A percentile compares a stretch with the other conserved stretches of the same genome.
phyloP scores from a whole-genome alignment of 2,113 vertebrate species.

The Mus pahari region DNA sequence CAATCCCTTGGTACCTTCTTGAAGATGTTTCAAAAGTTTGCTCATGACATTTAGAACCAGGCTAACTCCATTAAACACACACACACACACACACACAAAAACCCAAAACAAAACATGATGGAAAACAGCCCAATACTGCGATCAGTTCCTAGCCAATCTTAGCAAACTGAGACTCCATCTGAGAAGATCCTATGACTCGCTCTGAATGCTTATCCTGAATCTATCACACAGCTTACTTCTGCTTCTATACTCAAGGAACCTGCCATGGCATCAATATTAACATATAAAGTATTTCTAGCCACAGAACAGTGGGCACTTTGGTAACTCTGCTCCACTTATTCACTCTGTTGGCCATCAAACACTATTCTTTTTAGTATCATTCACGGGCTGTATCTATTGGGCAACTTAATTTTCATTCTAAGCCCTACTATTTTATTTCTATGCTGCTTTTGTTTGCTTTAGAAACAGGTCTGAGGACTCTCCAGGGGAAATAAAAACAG shows the following conservation, averaged over 20 bases:
- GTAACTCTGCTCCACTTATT: constrained; percentile 18
- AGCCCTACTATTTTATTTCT: constrained; percentile 66
- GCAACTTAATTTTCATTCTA: constrained; percentile 66
- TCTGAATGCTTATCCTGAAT: background rate
- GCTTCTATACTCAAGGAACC: background rate
- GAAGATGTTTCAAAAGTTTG: constrained; percentile 81
- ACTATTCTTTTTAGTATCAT: background rate
- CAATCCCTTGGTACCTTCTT: constrained; percentile 79
- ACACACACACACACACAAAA: too few relatives aligned
- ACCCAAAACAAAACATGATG: background rate
- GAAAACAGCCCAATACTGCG: background rate
- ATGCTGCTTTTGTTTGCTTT: constrained; percentile 57
- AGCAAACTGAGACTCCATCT: background rate
- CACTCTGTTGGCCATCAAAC: background rate
- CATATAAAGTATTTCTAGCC: background rate
- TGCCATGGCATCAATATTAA: background rate
- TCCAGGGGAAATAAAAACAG: constrained; percentile 59
- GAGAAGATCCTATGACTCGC: background rate
- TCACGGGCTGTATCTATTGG: constrained; percentile 50
- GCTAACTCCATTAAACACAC: constrained; percentile 54
- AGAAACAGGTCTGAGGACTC: constrained; percentile 63
- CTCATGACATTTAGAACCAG: constrained; percentile 73
- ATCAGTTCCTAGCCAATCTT: background rate
- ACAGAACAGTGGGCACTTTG: background rate
- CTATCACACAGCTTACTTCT: background rate